These are phyloP conservation scores for Smutsia gigantea DNA, from an alignment of 2,797 vertebrate genomes.

Conservation along the genomic window DNA sequence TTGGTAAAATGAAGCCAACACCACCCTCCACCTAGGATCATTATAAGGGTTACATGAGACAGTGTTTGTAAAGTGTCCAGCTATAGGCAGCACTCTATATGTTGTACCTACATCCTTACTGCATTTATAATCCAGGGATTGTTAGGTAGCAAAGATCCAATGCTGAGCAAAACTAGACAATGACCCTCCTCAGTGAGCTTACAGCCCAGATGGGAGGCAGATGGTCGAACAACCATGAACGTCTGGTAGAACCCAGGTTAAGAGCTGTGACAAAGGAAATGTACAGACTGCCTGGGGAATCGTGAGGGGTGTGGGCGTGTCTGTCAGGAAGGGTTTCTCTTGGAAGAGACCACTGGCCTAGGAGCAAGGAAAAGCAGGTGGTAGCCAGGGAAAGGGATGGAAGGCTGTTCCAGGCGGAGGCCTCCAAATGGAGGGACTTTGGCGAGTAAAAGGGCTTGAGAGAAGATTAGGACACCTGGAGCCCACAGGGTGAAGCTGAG, in stretches of 20 bases:
- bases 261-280: background rate
- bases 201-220: background rate
- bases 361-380: background rate
- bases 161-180: background rate
- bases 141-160: background rate
- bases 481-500: background rate
- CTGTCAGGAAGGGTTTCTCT: background rate
- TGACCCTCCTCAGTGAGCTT: background rate
- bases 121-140: background rate
- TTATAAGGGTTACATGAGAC: background rate
- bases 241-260: background rate
- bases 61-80: background rate
- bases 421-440: no score
- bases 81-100: background rate
- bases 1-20: background rate
- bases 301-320: background rate
- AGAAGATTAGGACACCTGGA: background rate
- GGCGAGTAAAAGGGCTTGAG: background rate
- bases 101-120: background rate
- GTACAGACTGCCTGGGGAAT: background rate
- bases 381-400: background rate
- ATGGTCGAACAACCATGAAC: no score
- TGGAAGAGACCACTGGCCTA: background rate
- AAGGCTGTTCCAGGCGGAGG: background rate
- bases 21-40: background rate